A percentile compares a stretch with the other conserved stretches of the same genome.
Conservation (phyloP, 2,113 vertebrate genomes). For the Carassius carassius region DNA sequence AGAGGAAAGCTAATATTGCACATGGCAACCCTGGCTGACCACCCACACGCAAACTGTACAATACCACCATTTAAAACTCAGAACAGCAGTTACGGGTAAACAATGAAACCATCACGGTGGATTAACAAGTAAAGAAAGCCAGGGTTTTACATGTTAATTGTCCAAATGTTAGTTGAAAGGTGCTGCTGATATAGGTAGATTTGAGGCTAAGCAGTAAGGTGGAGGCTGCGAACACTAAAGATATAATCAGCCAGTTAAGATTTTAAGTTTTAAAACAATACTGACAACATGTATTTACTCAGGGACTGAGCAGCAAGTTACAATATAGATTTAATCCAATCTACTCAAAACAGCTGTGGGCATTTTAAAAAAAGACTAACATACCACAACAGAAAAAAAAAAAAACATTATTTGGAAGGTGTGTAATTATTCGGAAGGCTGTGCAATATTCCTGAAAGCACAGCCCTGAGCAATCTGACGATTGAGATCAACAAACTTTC, state of each 20-base stretch:
- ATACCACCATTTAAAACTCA: conserved; percentile 20
- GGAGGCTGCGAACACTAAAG: background rate
- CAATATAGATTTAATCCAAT: conserved; percentile 1
- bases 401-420: background rate
- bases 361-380: background rate
- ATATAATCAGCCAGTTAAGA: background rate
- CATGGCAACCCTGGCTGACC: conserved; percentile 15
- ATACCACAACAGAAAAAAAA: background rate
- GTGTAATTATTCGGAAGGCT: background rate
- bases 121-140: conserved; percentile 1
- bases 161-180: background rate
- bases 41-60: conserved; percentile 13
- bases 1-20: conserved; percentile 28
- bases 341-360: background rate
- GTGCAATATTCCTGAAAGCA: background rate
- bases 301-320: background rate
- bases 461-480: background rate
- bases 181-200: background rate
- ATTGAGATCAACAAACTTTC: background rate
- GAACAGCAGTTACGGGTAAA: background rate
- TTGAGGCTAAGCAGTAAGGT: background rate
- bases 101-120: conserved; percentile 11
- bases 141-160: background rate
- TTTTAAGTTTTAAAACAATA: background rate
- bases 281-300: background rate